phyloP scores from a whole-genome alignment of 2,888 invertebrate genomes.

The Drosophila setosimentum region DNA sequence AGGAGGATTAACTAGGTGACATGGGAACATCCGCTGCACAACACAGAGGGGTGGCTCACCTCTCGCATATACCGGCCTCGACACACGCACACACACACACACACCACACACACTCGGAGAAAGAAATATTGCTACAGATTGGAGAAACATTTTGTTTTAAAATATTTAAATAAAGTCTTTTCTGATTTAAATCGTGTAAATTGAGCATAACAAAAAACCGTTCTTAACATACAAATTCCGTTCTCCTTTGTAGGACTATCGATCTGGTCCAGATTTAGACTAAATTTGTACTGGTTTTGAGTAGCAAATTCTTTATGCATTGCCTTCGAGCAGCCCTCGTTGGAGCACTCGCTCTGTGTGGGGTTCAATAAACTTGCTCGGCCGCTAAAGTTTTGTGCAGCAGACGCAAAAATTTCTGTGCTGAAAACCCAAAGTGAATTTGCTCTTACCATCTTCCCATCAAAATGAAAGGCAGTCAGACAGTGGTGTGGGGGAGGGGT shows the following conservation, averaged over 20 bases:
- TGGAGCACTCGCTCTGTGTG: slow-evolving; percentile 43
- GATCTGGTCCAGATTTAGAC: too few species aligned
- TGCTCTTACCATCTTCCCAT: slow-evolving; percentile 32
- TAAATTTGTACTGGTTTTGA: not conserved
- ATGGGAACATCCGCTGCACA: slow-evolving; percentile 70
- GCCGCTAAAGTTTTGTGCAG: slow-evolving; percentile 50
- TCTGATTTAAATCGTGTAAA: not conserved
- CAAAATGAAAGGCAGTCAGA: slow-evolving; percentile 30
- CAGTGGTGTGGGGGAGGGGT: not conserved
- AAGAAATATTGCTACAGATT: not conserved
- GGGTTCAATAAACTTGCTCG: slow-evolving; percentile 69
- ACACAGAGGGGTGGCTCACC: slow-evolving; percentile 35
- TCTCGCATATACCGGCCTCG: slow-evolving; percentile 3
- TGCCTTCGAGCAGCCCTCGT: slow-evolving; percentile 5
- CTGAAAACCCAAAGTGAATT: slow-evolving; percentile 37
- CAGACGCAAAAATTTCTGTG: slow-evolving; percentile 36
- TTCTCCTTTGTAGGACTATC: not conserved
- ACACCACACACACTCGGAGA: not conserved
- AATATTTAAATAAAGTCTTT: not conserved
- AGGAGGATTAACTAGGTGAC: slow-evolving; percentile 65
- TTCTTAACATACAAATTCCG: not conserved
- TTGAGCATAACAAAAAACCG: not conserved
- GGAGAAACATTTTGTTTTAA: not conserved
- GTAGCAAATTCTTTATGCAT: not conserved
- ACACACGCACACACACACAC: not conserved